A percentile compares a stretch with the other conserved stretches of the same genome.
These are phyloP conservation scores for Bombus confusus DNA, from an alignment of 1,140 invertebrate genomes.

Conservation along the genomic window DNA sequence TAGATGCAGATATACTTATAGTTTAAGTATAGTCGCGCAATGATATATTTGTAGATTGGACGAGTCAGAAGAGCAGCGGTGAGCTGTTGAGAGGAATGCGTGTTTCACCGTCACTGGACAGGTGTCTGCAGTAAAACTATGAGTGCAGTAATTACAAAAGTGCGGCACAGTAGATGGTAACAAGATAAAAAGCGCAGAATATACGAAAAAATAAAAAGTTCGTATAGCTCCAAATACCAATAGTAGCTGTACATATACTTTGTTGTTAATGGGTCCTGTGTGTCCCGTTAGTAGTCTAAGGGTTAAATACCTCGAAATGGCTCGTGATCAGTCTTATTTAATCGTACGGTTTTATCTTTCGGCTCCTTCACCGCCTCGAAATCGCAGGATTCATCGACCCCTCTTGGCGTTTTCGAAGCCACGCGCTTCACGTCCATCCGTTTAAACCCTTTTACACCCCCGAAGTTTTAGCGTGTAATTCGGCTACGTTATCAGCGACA, in stretches of 20 bases:
- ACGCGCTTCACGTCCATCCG: constrained; percentile 1
- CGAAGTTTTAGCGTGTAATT: constrained; percentile 24
- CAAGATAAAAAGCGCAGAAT: too few species aligned
- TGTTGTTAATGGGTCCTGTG: background rate
- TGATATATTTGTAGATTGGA: background rate
- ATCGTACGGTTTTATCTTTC: background rate
- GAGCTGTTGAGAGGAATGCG: too few species aligned
- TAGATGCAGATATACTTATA: too few species aligned
- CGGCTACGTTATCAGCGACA: constrained; percentile 29
- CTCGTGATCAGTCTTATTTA: constrained; percentile 24
- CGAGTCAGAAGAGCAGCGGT: too few species aligned
- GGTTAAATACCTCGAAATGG: background rate
- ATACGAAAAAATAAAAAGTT: too few species aligned
- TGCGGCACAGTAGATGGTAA: too few species aligned
- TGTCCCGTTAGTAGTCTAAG: background rate
- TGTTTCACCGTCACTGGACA: too few species aligned
- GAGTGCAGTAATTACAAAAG: background rate
- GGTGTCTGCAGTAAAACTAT: background rate
- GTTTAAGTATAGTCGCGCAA: background rate
- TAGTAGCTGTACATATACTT: background rate
- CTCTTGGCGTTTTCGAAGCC: background rate
- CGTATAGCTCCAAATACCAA: background rate
- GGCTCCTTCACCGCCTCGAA: background rate
- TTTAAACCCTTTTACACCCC: constrained; percentile 16
- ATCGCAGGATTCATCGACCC: background rate